Evolutionary conservation across 2,797 vertebrate species (phyloP).

Genomic region (Molothrus aeneus): DNA sequence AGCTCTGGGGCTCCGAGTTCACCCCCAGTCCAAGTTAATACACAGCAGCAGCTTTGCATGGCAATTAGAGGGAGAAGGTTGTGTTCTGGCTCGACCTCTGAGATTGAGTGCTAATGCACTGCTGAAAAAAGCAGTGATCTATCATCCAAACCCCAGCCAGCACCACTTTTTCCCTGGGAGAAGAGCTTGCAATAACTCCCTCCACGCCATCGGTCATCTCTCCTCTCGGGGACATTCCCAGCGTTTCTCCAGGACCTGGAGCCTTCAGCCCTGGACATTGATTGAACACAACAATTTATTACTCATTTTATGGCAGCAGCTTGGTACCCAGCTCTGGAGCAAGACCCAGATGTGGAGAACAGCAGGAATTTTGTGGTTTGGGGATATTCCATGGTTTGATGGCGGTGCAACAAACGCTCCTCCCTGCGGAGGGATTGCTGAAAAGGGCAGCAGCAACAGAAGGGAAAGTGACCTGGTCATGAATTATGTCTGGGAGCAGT

Average conservation of each 20-base stretch:
- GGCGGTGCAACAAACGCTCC: neutral
- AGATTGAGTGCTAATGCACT: slow-evolving; percentile 53
- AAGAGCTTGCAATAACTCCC: neutral
- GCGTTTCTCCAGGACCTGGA: neutral
- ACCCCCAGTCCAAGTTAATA: slow-evolving; percentile 17
- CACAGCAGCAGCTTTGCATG: neutral
- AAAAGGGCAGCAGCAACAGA: neutral
- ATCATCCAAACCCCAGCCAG: slow-evolving; percentile 17
- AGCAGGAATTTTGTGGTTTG: neutral
- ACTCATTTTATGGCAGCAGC: neutral
- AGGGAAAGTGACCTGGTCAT: neutral
- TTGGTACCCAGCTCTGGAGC: neutral
- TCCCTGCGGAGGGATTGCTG: rapidly evolving
- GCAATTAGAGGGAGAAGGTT: slow-evolving; percentile 36
- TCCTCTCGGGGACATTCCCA: neutral
- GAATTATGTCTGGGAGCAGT: neutral
- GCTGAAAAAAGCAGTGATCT: neutral
- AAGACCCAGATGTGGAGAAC: neutral
- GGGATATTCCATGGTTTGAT: neutral
- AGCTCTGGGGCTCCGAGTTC: neutral
- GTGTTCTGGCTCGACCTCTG: slow-evolving; percentile 7
- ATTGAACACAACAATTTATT: neutral
- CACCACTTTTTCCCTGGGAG: neutral
- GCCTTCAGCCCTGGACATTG: neutral
- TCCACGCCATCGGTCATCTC: neutral